phyloP scores from a whole-genome alignment of 2,797 vertebrate species.

The Tadarida brasiliensis region DNA sequence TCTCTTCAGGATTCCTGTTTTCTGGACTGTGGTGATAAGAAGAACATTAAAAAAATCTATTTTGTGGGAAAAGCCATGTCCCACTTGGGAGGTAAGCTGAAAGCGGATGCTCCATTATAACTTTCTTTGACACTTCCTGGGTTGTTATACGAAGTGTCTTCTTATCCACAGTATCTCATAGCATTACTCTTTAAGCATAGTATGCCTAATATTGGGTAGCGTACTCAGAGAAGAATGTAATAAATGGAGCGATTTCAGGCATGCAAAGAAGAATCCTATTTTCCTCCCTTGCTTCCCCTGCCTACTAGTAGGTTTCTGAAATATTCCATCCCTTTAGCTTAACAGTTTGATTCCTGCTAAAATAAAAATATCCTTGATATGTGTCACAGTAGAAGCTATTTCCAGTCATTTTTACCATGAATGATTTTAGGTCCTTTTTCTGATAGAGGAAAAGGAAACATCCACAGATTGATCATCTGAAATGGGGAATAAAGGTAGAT shows the following conservation, averaged over 20 bases:
- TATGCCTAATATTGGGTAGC: not conserved
- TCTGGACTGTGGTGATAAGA: conserved; percentile 3
- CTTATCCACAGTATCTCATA: not conserved
- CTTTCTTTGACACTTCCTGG: not conserved
- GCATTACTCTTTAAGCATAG: not conserved
- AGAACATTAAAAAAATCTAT: not conserved
- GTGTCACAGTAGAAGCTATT: conserved; percentile 1
- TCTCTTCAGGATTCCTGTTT: conserved; percentile 11
- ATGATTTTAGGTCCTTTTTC: conserved; percentile 43
- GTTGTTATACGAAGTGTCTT: conserved; percentile 26
- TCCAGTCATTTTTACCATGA: conserved; percentile 43
- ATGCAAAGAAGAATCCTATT: not conserved
- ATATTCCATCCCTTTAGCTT: not conserved
- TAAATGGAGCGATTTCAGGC: conserved; percentile 25
- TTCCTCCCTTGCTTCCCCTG: not conserved
- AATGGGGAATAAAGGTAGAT: not conserved
- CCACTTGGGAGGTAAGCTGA: not conserved
- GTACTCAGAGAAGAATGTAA: conserved; percentile 13
- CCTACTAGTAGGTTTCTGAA: conserved; percentile 8
- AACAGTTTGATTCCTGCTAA: conserved; percentile 40
- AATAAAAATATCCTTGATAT: conserved; percentile 59
- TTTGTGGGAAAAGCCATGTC: conserved; percentile 37
- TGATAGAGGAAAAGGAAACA: not conserved
- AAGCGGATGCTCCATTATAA: conserved; percentile 1
- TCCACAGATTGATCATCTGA: not conserved